phyloP scores from a whole-genome alignment of 2,888 invertebrate genomes.

The Drosophila aldrichi region DNA sequence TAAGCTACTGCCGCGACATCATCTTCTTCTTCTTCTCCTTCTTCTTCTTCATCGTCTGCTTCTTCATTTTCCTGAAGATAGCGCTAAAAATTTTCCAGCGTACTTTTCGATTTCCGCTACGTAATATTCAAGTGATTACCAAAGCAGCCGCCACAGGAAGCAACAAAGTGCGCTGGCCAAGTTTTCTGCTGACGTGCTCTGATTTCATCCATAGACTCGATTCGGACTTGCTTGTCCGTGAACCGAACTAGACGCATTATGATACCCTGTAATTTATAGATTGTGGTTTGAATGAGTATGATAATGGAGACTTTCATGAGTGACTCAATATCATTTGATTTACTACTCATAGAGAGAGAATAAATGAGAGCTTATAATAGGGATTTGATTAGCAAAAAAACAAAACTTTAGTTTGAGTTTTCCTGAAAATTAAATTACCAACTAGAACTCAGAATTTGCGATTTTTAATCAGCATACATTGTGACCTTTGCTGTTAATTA shows the following conservation, averaged over 20 bases:
- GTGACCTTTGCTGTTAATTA: too few relatives aligned
- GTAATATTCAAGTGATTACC: constrained; percentile 81
- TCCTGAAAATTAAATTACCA: too few relatives aligned
- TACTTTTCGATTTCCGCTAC: constrained; percentile 83
- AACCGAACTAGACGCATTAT: constrained; percentile 54
- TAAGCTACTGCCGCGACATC: constrained; percentile 66
- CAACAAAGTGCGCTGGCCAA: constrained; percentile 75
- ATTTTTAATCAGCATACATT: too few relatives aligned
- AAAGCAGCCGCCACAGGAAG: constrained; percentile 61
- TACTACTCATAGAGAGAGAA: too few relatives aligned
- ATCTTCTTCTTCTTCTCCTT: constrained; percentile 11
- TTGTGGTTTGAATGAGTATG: neutral
- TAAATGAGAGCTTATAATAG: too few relatives aligned
- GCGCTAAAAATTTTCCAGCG: constrained; percentile 69
- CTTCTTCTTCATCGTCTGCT: constrained; percentile 16
- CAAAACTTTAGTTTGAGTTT: too few relatives aligned
- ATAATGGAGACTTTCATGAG: neutral
- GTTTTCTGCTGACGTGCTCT: constrained; percentile 76
- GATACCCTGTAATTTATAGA: constrained; percentile 19
- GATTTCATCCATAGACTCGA: constrained; percentile 61
- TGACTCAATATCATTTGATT: neutral
- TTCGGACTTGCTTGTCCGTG: constrained; percentile 13
- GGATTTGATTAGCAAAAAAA: too few relatives aligned
- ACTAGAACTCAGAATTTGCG: too few relatives aligned
- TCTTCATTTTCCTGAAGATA: constrained; percentile 55